Evolutionary conservation across 2,888 invertebrate species (phyloP).

Genomic region (Lapara coniferarum): DNA sequence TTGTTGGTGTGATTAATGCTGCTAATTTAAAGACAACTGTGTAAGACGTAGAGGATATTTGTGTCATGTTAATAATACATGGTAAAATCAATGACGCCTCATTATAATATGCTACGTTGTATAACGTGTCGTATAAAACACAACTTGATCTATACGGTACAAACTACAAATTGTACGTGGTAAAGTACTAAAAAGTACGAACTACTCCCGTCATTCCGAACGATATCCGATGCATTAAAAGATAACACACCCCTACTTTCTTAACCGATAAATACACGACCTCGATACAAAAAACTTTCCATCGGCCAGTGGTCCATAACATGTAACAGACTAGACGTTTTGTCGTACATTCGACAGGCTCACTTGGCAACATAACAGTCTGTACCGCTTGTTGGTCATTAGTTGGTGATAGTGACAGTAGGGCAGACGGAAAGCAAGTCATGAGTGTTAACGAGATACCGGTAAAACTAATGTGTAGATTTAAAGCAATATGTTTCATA

Average conservation of each 20-base stretch:
- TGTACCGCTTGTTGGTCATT: conserved; percentile 1
- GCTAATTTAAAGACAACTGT: too few species aligned
- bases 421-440: neutral
- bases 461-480: neutral
- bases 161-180: too few species aligned
- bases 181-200: too few species aligned
- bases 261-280: neutral
- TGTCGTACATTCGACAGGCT: conserved; percentile 10
- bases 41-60: too few species aligned
- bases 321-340: conserved; percentile 2
- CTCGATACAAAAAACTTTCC: conserved; percentile 5
- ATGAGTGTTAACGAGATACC: neutral
- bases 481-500: neutral
- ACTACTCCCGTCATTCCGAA: neutral
- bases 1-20: too few species aligned
- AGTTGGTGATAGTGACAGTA: neutral
- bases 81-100: too few species aligned
- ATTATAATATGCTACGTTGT: too few species aligned
- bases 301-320: neutral
- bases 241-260: neutral
- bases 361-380: neutral
- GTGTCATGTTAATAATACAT: too few species aligned
- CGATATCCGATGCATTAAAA: neutral
- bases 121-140: too few species aligned
- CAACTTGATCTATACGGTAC: too few species aligned